Conservation (phyloP, 2,888 invertebrate genomes). For the Ormyrus pomaceus region DNA sequence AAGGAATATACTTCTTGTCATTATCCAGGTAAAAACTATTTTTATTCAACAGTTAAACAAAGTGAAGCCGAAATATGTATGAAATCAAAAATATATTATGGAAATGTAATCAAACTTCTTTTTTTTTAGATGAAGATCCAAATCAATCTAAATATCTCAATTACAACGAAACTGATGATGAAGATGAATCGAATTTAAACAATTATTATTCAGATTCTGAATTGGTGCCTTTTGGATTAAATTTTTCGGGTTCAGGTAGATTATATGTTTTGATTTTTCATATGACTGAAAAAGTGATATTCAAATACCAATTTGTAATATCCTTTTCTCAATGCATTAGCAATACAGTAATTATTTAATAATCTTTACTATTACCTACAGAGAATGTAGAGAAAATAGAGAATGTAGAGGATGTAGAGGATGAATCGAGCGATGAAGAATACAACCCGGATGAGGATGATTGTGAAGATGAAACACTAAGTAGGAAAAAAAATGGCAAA, state of each 20-base stretch:
- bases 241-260: constrained; percentile 38
- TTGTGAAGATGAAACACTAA: too few species aligned
- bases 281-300: not conserved
- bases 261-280: not conserved
- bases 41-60: not conserved
- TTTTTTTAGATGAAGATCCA: too few species aligned
- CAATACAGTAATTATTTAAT: not conserved
- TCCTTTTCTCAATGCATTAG: not conserved
- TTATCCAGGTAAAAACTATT: constrained; percentile 22
- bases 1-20: not conserved
- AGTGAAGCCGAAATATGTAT: not conserved
- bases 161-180: constrained; percentile 15
- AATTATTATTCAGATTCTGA: not conserved
- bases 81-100: not conserved
- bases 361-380: too few species aligned
- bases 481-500: too few species aligned
- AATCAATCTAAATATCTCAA: not conserved
- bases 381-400: too few species aligned
- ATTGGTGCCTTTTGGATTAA: constrained; percentile 31
- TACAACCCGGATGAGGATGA: too few species aligned
- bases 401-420: too few species aligned
- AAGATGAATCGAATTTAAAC: constrained; percentile 3
- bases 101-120: too few species aligned
- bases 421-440: too few species aligned
- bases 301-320: not conserved